Evolutionary conservation across 2,113 vertebrate genomes (phyloP).

Genomic region (Rhinolophus ferrumequinum): DNA sequence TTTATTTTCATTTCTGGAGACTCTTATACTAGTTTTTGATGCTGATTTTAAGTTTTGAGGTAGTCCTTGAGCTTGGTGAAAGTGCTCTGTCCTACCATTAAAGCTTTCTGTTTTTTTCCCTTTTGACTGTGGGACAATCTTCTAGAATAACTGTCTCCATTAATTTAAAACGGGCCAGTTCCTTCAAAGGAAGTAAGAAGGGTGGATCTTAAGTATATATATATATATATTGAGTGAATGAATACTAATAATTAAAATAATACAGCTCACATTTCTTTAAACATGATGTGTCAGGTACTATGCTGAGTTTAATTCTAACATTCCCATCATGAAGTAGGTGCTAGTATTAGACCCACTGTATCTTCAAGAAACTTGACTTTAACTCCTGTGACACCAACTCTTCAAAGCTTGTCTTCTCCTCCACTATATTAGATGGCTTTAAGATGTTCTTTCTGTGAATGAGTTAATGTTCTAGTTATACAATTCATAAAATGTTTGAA

Average conservation of each 20-base stretch:
- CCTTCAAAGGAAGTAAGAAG: background rate
- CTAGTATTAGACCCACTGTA: background rate
- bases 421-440: background rate
- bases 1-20: background rate
- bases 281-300: background rate
- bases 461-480: constrained; percentile 27
- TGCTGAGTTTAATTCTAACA: constrained; percentile 9
- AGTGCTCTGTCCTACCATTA: background rate
- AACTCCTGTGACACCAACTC: background rate
- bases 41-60: background rate
- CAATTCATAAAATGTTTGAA: constrained; percentile 44
- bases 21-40: background rate
- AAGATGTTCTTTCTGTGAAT: constrained; percentile 9
- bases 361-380: background rate
- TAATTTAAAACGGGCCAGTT: background rate
- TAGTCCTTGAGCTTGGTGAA: background rate
- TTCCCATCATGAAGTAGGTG: background rate
- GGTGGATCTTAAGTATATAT: background rate
- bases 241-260: background rate
- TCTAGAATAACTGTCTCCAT: background rate
- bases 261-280: background rate
- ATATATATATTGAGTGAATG: constrained; percentile 1
- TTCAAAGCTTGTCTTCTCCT: background rate
- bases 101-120: background rate
- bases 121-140: background rate